These are phyloP conservation scores for Scaptomyza reducta DNA, from an alignment of 2,888 invertebrate genomes.

Conservation along the genomic window DNA sequence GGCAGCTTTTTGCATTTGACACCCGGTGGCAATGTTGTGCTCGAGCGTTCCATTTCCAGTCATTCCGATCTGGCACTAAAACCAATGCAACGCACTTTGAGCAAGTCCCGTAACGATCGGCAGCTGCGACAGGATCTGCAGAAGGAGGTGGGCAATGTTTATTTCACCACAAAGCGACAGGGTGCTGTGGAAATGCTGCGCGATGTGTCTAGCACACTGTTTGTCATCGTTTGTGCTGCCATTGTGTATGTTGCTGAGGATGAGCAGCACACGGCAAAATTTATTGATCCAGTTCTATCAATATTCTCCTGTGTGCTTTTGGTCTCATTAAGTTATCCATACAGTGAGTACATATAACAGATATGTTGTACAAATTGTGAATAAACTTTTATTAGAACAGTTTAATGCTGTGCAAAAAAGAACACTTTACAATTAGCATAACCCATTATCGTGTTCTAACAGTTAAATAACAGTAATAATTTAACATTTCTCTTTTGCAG, in stretches of 20 bases:
- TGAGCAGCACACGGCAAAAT: constrained; percentile 87
- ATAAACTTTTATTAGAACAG: neutral
- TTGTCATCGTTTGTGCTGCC: constrained; percentile 89
- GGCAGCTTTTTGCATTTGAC: constrained; percentile 89
- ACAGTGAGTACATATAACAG: constrained; percentile 86
- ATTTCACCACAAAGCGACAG: constrained; percentile 85
- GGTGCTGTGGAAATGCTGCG: constrained; percentile 87
- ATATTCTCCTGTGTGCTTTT: constrained; percentile 90
- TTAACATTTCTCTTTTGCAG: constrained; percentile 85
- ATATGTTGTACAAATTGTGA: neutral
- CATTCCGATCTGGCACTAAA: constrained; percentile 65
- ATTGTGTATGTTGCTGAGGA: constrained; percentile 86
- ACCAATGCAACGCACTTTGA: constrained; percentile 85
- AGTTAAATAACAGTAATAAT: constrained; percentile 5
- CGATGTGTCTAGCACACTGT: constrained; percentile 88
- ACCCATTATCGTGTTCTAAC: neutral
- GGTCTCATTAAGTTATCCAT: constrained; percentile 91
- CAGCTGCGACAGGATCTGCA: constrained; percentile 69
- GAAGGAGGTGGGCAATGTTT: constrained; percentile 59
- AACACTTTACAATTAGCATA: neutral
- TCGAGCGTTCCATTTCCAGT: constrained; percentile 85
- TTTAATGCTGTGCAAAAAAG: too few relatives aligned
- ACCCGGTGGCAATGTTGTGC: constrained; percentile 86
- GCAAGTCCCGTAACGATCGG: constrained; percentile 82
- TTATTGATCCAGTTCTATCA: constrained; percentile 90